Conservation (phyloP, 2,888 invertebrate genomes). For the Miltochrista miniata region DNA sequence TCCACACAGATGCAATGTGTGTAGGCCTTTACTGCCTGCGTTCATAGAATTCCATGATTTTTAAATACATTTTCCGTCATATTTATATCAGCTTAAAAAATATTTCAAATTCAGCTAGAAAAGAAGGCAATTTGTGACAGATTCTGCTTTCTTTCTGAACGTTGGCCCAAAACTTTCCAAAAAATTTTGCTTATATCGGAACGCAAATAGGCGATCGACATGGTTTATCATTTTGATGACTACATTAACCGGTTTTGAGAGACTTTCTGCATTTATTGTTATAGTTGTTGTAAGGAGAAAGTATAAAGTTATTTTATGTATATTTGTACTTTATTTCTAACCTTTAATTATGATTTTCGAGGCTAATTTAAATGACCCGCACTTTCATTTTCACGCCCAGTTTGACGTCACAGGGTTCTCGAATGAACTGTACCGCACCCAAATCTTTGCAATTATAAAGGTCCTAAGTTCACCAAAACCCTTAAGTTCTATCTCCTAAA, state of each 20-base stretch:
- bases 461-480: slow-evolving; percentile 38
- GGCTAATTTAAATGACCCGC: slow-evolving; percentile 44
- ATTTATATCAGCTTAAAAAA: no score
- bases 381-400: slow-evolving; percentile 75
- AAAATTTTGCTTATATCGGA: slow-evolving; percentile 3
- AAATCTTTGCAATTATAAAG: slow-evolving; percentile 49
- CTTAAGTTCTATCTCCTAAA: slow-evolving; percentile 10
- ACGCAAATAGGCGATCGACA: slow-evolving; percentile 26
- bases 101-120: no score
- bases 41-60: no score
- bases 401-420: slow-evolving; percentile 84
- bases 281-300: background rate
- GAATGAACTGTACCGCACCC: slow-evolving; percentile 77
- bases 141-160: no score
- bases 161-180: no score
- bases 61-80: no score
- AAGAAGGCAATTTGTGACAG: no score
- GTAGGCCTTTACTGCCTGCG: no score
- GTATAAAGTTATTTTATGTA: background rate
- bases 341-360: no score
- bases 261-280: background rate
- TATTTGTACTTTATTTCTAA: background rate
- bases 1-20: no score
- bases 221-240: background rate
- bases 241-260: background rate